Conservation (phyloP, 2,888 invertebrate genomes). For the Doris montereyensis region DNA sequence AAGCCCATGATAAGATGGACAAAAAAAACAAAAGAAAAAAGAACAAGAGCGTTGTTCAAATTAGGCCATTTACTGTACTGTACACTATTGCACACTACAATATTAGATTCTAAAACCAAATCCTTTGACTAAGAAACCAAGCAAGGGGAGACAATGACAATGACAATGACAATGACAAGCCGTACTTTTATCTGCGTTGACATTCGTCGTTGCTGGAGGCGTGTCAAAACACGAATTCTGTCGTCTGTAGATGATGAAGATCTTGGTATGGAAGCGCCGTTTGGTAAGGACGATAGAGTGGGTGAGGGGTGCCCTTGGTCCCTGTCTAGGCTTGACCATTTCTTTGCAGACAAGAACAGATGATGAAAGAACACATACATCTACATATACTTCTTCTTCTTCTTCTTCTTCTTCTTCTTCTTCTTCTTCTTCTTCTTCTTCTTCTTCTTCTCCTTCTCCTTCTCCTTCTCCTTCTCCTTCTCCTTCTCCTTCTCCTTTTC, state of each 20-base stretch:
- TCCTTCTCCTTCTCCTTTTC: neutral
- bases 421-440: too few relatives aligned
- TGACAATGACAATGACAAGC: neutral
- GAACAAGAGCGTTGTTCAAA: neutral
- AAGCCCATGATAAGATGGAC: neutral
- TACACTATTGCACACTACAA: too few relatives aligned
- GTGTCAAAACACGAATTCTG: slow-evolving; percentile 55
- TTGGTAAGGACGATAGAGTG: slow-evolving; percentile 26
- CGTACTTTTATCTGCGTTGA: slow-evolving; percentile 65
- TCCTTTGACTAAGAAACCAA: neutral
- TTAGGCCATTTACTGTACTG: too few relatives aligned
- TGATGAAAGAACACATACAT: slow-evolving; percentile 2
- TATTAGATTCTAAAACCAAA: too few relatives aligned
- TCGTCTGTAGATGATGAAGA: slow-evolving; percentile 48
- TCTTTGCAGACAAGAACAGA: slow-evolving; percentile 15
- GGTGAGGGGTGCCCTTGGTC: slow-evolving; percentile 37
- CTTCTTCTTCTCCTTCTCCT: slow-evolving; percentile 2
- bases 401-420: too few relatives aligned
- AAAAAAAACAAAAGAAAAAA: neutral
- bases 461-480: neutral
- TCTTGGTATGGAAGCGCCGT: too few relatives aligned
- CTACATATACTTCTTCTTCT: slow-evolving; percentile 9
- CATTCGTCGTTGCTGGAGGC: slow-evolving; percentile 58
- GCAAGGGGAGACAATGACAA: too few relatives aligned
- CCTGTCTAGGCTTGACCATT: slow-evolving; percentile 30